These are phyloP conservation scores for Pilophorus perplexus DNA, from an alignment of 2,888 invertebrate genomes.

Conservation along the genomic window DNA sequence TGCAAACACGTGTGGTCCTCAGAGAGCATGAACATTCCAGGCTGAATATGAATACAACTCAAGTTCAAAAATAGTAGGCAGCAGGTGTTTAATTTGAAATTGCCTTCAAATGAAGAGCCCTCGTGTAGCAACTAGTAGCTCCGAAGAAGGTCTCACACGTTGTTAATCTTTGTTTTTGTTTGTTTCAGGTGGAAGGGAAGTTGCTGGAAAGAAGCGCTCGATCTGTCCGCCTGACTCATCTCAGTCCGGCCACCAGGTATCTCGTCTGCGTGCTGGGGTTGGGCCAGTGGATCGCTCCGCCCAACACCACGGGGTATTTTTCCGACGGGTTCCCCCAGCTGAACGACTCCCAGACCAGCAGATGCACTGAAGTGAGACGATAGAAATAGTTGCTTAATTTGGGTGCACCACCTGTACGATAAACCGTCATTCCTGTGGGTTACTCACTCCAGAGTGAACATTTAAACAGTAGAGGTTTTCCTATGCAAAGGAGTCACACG, in stretches of 20 bases:
- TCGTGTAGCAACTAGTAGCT: too few relatives aligned
- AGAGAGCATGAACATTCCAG: too few relatives aligned
- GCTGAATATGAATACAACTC: too few relatives aligned
- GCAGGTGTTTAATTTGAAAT: too few relatives aligned
- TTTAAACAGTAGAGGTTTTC: too few relatives aligned
- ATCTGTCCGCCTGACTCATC: conserved; percentile 69
- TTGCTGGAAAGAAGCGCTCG: conserved; percentile 70
- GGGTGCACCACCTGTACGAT: too few relatives aligned
- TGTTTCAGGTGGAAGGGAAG: conserved; percentile 69
- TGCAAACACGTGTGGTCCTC: too few relatives aligned
- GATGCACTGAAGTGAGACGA: conserved; percentile 48
- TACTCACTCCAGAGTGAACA: too few relatives aligned
- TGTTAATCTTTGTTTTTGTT: not conserved
- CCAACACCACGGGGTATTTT: conserved; percentile 51
- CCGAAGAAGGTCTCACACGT: not conserved
- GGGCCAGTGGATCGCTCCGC: conserved; percentile 62
- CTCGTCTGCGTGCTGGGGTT: conserved; percentile 84
- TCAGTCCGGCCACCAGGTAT: conserved; percentile 77
- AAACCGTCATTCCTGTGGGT: too few relatives aligned
- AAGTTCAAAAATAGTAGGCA: too few relatives aligned
- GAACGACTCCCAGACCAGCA: conserved; percentile 56
- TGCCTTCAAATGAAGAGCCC: too few relatives aligned
- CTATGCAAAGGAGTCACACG: too few relatives aligned
- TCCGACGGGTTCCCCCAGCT: conserved; percentile 48
- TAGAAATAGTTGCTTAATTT: not conserved